Percentiles rank a stretch among this genome's conserved stretches.
phyloP scores from a whole-genome alignment of 2,797 vertebrate genomes.

The Rhadinocentrus ornatus region DNA sequence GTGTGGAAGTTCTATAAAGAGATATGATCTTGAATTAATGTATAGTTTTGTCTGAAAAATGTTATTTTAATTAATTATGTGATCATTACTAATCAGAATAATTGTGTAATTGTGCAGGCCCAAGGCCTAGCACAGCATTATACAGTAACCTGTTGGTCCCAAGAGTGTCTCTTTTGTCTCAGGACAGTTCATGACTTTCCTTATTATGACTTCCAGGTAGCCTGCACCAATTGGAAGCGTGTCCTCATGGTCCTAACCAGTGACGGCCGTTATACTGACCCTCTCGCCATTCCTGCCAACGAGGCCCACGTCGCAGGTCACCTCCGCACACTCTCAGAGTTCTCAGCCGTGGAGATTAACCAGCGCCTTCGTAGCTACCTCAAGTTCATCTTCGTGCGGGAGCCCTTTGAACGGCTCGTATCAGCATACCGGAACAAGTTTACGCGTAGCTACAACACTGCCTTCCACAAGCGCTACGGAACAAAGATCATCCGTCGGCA shows the following conservation, averaged over 20 bases:
- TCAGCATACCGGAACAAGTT: slow-evolving; percentile 96
- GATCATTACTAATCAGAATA: too few species aligned
- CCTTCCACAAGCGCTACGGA: slow-evolving; percentile 94
- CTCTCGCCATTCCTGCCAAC: slow-evolving; percentile 89
- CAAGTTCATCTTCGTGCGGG: slow-evolving; percentile 94
- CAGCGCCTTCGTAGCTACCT: slow-evolving; percentile 92
- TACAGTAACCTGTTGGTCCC: too few species aligned
- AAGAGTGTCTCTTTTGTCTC: too few species aligned
- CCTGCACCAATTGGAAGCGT: slow-evolving; percentile 98
- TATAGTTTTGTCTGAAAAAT: too few species aligned
- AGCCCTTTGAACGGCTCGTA: slow-evolving; percentile 94
- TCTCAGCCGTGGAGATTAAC: slow-evolving; percentile 89
- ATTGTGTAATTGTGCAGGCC: too few species aligned
- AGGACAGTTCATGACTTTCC: too few species aligned
- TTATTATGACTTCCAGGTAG: slow-evolving; percentile 72
- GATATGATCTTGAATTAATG: too few species aligned
- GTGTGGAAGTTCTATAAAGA: too few species aligned
- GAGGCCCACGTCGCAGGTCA: slow-evolving; percentile 90
- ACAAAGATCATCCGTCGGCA: slow-evolving; percentile 91
- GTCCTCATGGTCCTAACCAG: slow-evolving; percentile 93
- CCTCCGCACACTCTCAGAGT: slow-evolving; percentile 90
- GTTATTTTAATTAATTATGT: too few species aligned
- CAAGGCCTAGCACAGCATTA: too few species aligned
- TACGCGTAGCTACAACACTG: slow-evolving; percentile 91
- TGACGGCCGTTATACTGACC: slow-evolving; percentile 85